A percentile compares a stretch with the other conserved stretches of the same genome.
phyloP scores from a whole-genome alignment of 64 coral and sea anemone species.

The Astreopora myriophthalma region DNA sequence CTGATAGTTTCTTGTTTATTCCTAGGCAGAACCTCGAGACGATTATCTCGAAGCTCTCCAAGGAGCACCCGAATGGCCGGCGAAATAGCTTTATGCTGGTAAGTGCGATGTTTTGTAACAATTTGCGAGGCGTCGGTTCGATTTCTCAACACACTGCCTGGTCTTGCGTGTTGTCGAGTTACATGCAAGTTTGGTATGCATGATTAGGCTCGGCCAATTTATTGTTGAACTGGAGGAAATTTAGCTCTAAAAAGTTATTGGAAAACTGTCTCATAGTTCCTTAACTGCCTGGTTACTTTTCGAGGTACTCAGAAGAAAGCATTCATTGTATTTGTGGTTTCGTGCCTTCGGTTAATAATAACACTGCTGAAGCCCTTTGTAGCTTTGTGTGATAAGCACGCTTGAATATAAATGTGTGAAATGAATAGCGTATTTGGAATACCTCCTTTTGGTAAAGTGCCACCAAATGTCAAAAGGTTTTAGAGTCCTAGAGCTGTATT shows the following conservation, averaged over 20 bases:
- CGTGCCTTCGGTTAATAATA: slow-evolving; percentile 41
- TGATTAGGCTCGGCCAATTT: slow-evolving; percentile 8
- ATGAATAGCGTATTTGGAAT: slow-evolving; percentile 56
- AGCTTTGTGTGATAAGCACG: slow-evolving; percentile 21
- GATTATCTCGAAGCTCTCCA: slow-evolving; percentile 79
- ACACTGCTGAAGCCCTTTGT: slow-evolving; percentile 16
- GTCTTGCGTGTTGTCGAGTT: slow-evolving; percentile 51
- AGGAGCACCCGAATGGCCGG: slow-evolving; percentile 61
- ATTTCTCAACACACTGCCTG: slow-evolving; percentile 47
- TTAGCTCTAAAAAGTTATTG: background rate
- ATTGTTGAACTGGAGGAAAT: background rate
- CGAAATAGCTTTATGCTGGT: slow-evolving; percentile 69
- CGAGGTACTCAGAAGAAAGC: background rate
- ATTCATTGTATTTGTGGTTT: slow-evolving; percentile 19
- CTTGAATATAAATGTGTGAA: slow-evolving; percentile 38
- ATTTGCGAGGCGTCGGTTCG: slow-evolving; percentile 34
- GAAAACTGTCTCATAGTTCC: background rate
- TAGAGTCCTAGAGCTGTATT: background rate
- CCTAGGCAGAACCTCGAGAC: slow-evolving; percentile 72
- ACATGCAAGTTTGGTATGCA: slow-evolving; percentile 13
- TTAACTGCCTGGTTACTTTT: background rate
- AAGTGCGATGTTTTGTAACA: slow-evolving; percentile 18
- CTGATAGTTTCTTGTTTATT: background rate
- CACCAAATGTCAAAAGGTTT: slow-evolving; percentile 12
- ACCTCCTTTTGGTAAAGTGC: slow-evolving; percentile 46